Conservation (phyloP, 2,888 invertebrate genomes). For the Aethes cnicana region DNA sequence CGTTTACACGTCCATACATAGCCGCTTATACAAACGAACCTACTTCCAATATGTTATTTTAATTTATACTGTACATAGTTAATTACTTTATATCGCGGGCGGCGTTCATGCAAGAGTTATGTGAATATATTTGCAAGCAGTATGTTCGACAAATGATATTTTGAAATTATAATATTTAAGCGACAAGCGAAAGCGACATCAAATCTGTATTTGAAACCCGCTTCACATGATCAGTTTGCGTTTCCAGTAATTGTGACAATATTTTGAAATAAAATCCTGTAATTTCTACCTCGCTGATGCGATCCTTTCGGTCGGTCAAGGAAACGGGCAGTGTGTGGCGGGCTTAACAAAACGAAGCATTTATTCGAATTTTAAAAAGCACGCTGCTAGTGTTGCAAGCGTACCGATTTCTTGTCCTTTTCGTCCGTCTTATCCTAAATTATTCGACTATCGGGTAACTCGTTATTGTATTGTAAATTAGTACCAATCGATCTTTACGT, state of each 20-base stretch:
- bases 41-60: conserved; percentile 21
- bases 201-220: conserved; percentile 47
- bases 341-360: conserved; percentile 5
- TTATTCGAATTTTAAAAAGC: conserved; percentile 16
- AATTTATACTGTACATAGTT: conserved; percentile 26
- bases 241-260: too few species aligned
- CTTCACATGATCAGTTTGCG: background rate
- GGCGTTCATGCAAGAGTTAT: conserved; percentile 42
- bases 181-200: conserved; percentile 56
- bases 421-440: conserved; percentile 62
- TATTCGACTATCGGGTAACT: conserved; percentile 57
- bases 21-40: conserved; percentile 16
- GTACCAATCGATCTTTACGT: conserved; percentile 61
- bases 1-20: background rate
- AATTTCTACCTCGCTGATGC: too few species aligned
- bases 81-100: conserved; percentile 47
- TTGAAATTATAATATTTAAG: conserved; percentile 59
- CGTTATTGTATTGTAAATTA: conserved; percentile 62
- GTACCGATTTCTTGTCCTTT: conserved; percentile 60
- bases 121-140: conserved; percentile 64
- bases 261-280: too few species aligned
- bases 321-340: too few species aligned
- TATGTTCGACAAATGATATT: conserved; percentile 60
- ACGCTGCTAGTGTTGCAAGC: conserved; percentile 26
- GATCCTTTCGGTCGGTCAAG: background rate